Percentiles rank a stretch among this genome's conserved stretches.
Conservation (phyloP, 2,888 invertebrate species). For the Panopea generosa region DNA sequence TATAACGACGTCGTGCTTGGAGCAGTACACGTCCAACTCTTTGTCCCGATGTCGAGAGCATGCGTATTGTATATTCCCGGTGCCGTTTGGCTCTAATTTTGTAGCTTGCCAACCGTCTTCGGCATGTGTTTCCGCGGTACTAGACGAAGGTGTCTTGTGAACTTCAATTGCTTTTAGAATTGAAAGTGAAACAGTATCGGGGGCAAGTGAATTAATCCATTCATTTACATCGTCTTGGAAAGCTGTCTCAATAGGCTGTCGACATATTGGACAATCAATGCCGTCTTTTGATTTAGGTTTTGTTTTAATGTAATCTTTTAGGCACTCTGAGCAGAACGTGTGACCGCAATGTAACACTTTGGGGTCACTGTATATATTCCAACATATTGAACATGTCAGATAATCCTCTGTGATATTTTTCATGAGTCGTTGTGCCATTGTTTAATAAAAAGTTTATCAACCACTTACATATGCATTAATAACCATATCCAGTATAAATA, state of each 20-base stretch:
- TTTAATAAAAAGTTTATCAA: too few relatives aligned
- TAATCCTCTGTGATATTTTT: constrained; percentile 58
- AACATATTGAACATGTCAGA: constrained; percentile 59
- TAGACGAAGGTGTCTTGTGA: constrained; percentile 1
- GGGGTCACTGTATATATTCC: constrained; percentile 47
- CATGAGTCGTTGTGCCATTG: constrained; percentile 50
- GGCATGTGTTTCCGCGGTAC: constrained; percentile 1
- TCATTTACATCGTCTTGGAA: constrained; percentile 13
- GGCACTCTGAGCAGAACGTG: constrained; percentile 49
- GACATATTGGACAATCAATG: constrained; percentile 58
- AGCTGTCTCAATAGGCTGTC: constrained; percentile 23
- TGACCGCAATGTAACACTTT: constrained; percentile 58
- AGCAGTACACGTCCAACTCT: constrained; percentile 50
- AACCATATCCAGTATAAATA: too few relatives aligned
- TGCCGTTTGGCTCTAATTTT: too few relatives aligned
- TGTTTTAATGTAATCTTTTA: constrained; percentile 47
- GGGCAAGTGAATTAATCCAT: constrained; percentile 30
- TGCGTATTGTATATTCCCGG: constrained; percentile 12
- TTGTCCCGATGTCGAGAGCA: constrained; percentile 53
- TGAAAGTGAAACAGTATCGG: constrained; percentile 52
- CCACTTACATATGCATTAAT: too few relatives aligned
- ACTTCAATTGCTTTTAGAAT: constrained; percentile 51
- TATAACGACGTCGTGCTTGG: constrained; percentile 52
- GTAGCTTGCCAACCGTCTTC: too few relatives aligned
- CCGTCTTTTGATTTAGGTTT: constrained; percentile 20